These are phyloP conservation scores for Polyommatus icarus DNA, from an alignment of 2,888 invertebrate genomes.

Conservation along the genomic window DNA sequence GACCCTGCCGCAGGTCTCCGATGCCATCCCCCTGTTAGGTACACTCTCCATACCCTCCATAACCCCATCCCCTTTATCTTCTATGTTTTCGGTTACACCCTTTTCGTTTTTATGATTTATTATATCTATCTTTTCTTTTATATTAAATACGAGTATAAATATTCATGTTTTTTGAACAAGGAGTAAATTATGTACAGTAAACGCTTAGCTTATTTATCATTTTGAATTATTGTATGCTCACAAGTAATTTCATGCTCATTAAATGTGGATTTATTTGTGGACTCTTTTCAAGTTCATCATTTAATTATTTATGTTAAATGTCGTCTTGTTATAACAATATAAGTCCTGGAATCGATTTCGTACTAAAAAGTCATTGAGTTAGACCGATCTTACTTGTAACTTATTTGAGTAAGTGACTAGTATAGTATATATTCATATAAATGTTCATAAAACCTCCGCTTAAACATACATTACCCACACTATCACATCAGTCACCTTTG, in stretches of 20 bases:
- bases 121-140: conserved; percentile 43
- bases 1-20: conserved; percentile 99
- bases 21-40: conserved; percentile 99
- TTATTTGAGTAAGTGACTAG: neutral
- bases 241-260: conserved; percentile 17
- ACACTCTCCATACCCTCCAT: conserved; percentile 79
- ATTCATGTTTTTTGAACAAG: conserved; percentile 72
- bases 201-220: conserved; percentile 31
- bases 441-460: conserved; percentile 11
- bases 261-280: neutral
- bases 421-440: neutral
- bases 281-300: conserved; percentile 14
- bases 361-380: conserved; percentile 42
- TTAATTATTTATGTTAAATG: conserved; percentile 33
- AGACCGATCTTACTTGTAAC: neutral
- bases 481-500: conserved; percentile 4
- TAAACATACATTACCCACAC: neutral
- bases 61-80: conserved; percentile 60
- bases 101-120: conserved; percentile 49
- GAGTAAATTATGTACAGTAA: conserved; percentile 68
- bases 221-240: conserved; percentile 9
- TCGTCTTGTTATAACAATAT: conserved; percentile 41
- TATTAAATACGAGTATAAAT: conserved; percentile 54
- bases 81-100: conserved; percentile 53
- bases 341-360: conserved; percentile 76